These are phyloP conservation scores for Bombyx mori DNA, from an alignment of 1,140 invertebrate species.

Conservation along the genomic window DNA sequence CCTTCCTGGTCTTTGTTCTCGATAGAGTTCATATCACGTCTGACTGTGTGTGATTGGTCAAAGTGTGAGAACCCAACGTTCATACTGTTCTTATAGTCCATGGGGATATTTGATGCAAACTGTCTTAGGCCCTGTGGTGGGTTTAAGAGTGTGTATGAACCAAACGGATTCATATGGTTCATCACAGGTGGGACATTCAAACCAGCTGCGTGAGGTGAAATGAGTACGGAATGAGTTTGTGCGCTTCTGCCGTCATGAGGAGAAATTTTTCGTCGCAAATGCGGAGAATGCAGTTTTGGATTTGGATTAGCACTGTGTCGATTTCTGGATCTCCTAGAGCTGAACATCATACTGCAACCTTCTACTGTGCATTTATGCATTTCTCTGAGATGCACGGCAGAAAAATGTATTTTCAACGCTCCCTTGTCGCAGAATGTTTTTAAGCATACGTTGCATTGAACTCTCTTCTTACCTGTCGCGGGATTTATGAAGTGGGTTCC, in stretches of 20 bases:
- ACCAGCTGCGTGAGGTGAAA: slow-evolving; percentile 79
- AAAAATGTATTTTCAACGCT: slow-evolving; percentile 99
- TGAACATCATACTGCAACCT: slow-evolving; percentile 99
- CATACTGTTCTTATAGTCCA: slow-evolving; percentile 80
- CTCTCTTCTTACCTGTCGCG: slow-evolving; percentile 93
- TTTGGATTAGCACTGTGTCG: slow-evolving; percentile 98
- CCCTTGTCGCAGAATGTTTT: slow-evolving; percentile 99
- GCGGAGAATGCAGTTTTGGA: slow-evolving; percentile 97
- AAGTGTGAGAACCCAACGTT: slow-evolving; percentile 63
- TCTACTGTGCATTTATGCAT: slow-evolving; percentile 99
- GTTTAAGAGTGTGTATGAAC: slow-evolving; percentile 82
- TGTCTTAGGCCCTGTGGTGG: slow-evolving; percentile 79
- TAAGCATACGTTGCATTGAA: slow-evolving; percentile 97
- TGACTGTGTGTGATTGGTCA: slow-evolving; percentile 54
- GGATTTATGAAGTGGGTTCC: slow-evolving; percentile 93
- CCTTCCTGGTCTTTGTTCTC: slow-evolving; percentile 32
- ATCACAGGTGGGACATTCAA: slow-evolving; percentile 70
- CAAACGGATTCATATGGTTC: slow-evolving; percentile 80
- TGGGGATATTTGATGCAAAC: slow-evolving; percentile 62
- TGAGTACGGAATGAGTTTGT: slow-evolving; percentile 84
- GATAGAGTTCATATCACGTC: too few species aligned
- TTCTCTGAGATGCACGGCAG: slow-evolving; percentile 97
- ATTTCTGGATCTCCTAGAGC: slow-evolving; percentile 94
- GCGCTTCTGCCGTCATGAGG: slow-evolving; percentile 92
- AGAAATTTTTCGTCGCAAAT: slow-evolving; percentile 91